These are phyloP conservation scores for Sylvia atricapilla DNA, from an alignment of 2,113 vertebrate species.

Conservation along the genomic window DNA sequence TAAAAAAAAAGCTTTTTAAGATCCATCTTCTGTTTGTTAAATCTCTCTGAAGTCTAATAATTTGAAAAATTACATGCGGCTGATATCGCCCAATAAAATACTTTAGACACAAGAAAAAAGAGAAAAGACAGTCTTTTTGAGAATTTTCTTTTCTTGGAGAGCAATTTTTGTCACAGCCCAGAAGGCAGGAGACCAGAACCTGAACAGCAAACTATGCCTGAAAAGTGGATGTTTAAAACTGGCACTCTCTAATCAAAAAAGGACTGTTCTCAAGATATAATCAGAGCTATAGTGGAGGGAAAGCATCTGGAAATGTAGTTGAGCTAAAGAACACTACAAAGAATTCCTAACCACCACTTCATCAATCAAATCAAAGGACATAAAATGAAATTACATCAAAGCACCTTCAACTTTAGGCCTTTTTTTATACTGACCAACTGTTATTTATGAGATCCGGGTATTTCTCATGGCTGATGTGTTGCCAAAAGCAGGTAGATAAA, in stretches of 20 bases:
- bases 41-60: not conserved
- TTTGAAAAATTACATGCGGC: not conserved
- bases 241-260: not conserved
- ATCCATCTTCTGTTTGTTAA: not conserved
- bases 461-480: not conserved
- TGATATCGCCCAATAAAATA: not conserved
- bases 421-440: not conserved
- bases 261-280: not conserved
- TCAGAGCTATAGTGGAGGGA: not conserved
- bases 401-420: not conserved
- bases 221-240: not conserved
- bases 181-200: not conserved
- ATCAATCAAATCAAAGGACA: constrained; percentile 12
- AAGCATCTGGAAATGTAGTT: constrained; percentile 19
- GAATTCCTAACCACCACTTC: not conserved
- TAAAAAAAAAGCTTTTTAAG: not conserved
- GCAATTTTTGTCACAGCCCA: not conserved
- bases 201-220: not conserved
- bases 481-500: not conserved
- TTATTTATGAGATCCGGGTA: not conserved
- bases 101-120: not conserved
- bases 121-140: not conserved
- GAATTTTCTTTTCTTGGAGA: not conserved
- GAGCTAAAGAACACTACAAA: not conserved
- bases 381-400: constrained; percentile 36